These are phyloP conservation scores for Apomyelois bistriatella DNA, from an alignment of 2,888 invertebrate genomes.

Conservation along the genomic window DNA sequence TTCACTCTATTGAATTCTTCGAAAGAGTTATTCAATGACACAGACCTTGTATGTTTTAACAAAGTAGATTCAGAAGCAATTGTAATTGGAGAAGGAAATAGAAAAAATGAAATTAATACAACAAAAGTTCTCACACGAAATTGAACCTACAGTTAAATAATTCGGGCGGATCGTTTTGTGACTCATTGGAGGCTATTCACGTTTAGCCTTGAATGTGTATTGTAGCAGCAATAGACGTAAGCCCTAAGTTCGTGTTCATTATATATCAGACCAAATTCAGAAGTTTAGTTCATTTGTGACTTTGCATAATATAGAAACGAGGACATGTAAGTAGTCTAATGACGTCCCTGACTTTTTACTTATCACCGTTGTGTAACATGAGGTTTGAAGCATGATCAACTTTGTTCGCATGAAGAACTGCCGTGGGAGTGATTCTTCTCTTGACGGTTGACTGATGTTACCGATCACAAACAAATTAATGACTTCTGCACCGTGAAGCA, in stretches of 20 bases:
- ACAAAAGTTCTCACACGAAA: slow-evolving; percentile 42
- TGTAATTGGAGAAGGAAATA: slow-evolving; percentile 7
- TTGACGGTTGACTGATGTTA: slow-evolving; percentile 73
- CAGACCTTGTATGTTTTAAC: slow-evolving; percentile 11
- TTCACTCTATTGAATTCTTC: neutral
- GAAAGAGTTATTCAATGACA: slow-evolving; percentile 11
- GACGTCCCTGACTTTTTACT: slow-evolving; percentile 39
- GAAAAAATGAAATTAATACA: neutral
- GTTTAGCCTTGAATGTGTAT: slow-evolving; percentile 40
- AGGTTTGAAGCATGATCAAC: slow-evolving; percentile 39
- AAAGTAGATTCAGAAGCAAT: slow-evolving; percentile 16
- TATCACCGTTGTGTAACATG: slow-evolving; percentile 44
- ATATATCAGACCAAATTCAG: slow-evolving; percentile 38
- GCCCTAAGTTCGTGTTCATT: slow-evolving; percentile 34
- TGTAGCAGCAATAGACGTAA: slow-evolving; percentile 33
- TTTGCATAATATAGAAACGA: slow-evolving; percentile 33
- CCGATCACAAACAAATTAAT: slow-evolving; percentile 66
- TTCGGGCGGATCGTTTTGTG: slow-evolving; percentile 50
- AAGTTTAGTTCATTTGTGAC: slow-evolving; percentile 28
- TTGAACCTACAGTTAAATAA: slow-evolving; percentile 43
- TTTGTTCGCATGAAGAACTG: slow-evolving; percentile 42
- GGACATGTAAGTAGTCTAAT: slow-evolving; percentile 26
- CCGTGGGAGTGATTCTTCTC: slow-evolving; percentile 61
- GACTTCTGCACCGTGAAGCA: slow-evolving; percentile 44
- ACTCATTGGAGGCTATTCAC: slow-evolving; percentile 43